Conservation (phyloP, 1,140 invertebrate species). For the Portunus trituberculatus region DNA sequence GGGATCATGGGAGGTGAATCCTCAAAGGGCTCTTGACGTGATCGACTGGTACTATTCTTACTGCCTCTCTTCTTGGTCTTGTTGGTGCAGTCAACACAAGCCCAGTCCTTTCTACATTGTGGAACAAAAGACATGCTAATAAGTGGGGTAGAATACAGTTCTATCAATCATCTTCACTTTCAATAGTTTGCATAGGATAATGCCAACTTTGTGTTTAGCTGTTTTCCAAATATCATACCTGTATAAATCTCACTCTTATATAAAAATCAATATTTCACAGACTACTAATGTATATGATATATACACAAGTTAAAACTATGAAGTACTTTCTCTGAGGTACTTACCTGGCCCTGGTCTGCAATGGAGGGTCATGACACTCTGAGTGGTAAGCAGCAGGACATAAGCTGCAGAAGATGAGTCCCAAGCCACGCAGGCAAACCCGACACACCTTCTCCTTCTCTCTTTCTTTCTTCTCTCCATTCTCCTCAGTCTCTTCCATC, state of each 20-base stretch:
- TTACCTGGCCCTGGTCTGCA: constrained; percentile 78
- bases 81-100: constrained; percentile 73
- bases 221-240: too few relatives aligned
- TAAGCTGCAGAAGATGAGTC: constrained; percentile 81
- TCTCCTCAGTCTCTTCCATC: constrained; percentile 61
- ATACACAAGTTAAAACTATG: too few relatives aligned
- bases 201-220: too few relatives aligned
- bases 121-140: neutral
- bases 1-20: neutral
- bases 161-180: too few relatives aligned
- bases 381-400: constrained; percentile 82
- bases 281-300: too few relatives aligned
- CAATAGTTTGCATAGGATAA: too few relatives aligned
- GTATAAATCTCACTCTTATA: too few relatives aligned
- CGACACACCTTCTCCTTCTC: constrained; percentile 82
- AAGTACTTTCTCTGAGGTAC: neutral
- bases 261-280: too few relatives aligned
- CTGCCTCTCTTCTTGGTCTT: neutral
- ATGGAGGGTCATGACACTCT: constrained; percentile 81
- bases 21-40: neutral
- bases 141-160: too few relatives aligned
- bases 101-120: constrained; percentile 74
- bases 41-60: neutral
- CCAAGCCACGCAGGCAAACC: constrained; percentile 81
- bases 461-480: constrained; percentile 42